phyloP scores from a whole-genome alignment of 1,140 invertebrate genomes.

The Lasioglossum albipes region DNA sequence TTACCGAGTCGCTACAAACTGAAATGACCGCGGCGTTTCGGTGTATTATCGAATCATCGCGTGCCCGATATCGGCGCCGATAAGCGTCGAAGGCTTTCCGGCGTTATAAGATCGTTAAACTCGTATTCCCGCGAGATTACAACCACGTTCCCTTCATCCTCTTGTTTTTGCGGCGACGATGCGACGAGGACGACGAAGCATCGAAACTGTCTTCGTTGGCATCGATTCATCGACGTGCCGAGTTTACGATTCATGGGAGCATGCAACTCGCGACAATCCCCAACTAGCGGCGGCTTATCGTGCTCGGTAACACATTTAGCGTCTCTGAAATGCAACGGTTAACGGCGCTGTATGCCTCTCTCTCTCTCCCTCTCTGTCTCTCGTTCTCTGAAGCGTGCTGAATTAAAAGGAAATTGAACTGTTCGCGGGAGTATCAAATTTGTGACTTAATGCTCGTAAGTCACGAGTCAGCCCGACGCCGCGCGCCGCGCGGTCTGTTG shows the following conservation, averaged over 20 bases:
- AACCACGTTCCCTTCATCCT: background rate
- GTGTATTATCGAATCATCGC: too few species aligned
- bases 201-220: background rate
- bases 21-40: too few species aligned
- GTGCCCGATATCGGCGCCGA: background rate
- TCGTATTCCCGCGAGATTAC: background rate
- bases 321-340: background rate
- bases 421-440: slow-evolving; percentile 29
- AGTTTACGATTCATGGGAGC: slow-evolving; percentile 19
- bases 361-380: too few species aligned
- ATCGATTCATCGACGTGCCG: background rate
- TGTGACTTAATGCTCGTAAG: slow-evolving; percentile 36
- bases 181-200: background rate
- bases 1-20: background rate
- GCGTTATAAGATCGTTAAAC: background rate
- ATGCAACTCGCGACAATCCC: background rate
- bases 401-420: slow-evolving; percentile 51
- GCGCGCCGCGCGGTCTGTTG: background rate
- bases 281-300: slow-evolving; percentile 11
- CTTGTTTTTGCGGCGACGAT: background rate
- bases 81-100: background rate
- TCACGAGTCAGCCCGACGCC: background rate
- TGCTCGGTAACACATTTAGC: slow-evolving; percentile 25
- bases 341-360: too few species aligned
- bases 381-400: background rate